Conservation (phyloP, 1,140 invertebrate genomes). For the Drosophila repleta region DNA sequence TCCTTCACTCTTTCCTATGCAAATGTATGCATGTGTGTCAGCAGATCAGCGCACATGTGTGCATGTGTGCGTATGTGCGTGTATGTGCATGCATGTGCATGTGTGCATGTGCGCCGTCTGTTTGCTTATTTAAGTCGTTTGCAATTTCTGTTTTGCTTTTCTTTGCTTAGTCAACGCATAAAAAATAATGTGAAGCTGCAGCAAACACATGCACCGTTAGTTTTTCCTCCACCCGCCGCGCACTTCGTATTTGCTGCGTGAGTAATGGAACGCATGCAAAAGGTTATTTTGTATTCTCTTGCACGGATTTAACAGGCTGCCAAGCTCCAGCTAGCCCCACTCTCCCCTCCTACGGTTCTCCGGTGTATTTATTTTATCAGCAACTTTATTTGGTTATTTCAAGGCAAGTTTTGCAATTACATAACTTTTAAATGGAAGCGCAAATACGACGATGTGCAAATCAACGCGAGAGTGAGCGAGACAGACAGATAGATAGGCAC, state of each 20-base stretch:
- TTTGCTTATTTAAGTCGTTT: constrained; percentile 80
- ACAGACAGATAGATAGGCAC: too few species aligned
- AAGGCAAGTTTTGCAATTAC: constrained; percentile 71
- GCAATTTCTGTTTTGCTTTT: constrained; percentile 76
- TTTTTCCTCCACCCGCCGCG: background rate
- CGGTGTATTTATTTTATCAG: constrained; percentile 29
- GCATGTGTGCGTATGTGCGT: constrained; percentile 18
- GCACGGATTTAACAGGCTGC: constrained; percentile 25
- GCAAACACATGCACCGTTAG: constrained; percentile 32
- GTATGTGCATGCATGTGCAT: constrained; percentile 3
- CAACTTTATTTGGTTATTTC: constrained; percentile 61
- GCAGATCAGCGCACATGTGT: too few species aligned
- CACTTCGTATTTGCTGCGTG: constrained; percentile 21
- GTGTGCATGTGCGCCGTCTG: constrained; percentile 40
- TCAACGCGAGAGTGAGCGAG: background rate
- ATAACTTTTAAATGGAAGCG: constrained; percentile 59
- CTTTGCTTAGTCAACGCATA: constrained; percentile 74
- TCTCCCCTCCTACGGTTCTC: too few species aligned
- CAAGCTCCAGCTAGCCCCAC: background rate
- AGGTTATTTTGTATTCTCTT: constrained; percentile 39
- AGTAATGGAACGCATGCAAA: constrained; percentile 44
- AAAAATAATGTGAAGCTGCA: constrained; percentile 73
- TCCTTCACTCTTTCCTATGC: constrained; percentile 21
- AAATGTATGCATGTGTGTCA: constrained; percentile 16
- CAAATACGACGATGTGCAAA: constrained; percentile 55